Evolutionary conservation across 2,113 vertebrate genomes (phyloP).

Genomic region (Monarcha castaneiventris): DNA sequence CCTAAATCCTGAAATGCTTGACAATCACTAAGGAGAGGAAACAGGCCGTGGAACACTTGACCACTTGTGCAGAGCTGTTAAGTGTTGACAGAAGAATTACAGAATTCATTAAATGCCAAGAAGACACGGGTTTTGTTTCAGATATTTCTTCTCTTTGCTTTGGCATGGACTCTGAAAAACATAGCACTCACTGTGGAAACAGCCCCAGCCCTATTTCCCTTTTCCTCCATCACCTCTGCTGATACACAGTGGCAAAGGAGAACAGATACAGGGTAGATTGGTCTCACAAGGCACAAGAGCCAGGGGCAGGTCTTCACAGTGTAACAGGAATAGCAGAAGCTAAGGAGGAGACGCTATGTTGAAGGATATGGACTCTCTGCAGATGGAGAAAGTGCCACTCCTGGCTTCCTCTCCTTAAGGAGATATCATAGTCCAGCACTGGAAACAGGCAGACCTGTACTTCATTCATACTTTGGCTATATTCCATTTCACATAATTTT

Average conservation of each 20-base stretch:
- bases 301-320: not conserved
- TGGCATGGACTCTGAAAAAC: not conserved
- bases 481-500: not conserved
- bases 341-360: not conserved
- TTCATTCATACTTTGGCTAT: not conserved
- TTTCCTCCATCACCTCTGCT: not conserved
- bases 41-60: not conserved
- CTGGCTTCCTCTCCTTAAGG: not conserved
- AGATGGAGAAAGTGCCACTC: not conserved
- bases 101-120: not conserved
- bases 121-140: not conserved
- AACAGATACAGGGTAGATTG: not conserved
- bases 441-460: not conserved
- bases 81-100: not conserved
- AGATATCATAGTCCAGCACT: not conserved
- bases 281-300: not conserved
- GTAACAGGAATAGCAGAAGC: not conserved
- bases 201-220: not conserved
- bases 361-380: not conserved
- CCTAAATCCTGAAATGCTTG: not conserved
- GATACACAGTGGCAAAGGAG: not conserved
- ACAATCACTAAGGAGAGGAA: slow-evolving; percentile 15
- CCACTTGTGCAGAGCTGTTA: slow-evolving; percentile 5
- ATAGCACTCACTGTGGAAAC: not conserved
- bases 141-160: not conserved